phyloP scores from a whole-genome alignment of 2,888 invertebrate genomes.

The Trisateles emortualis region DNA sequence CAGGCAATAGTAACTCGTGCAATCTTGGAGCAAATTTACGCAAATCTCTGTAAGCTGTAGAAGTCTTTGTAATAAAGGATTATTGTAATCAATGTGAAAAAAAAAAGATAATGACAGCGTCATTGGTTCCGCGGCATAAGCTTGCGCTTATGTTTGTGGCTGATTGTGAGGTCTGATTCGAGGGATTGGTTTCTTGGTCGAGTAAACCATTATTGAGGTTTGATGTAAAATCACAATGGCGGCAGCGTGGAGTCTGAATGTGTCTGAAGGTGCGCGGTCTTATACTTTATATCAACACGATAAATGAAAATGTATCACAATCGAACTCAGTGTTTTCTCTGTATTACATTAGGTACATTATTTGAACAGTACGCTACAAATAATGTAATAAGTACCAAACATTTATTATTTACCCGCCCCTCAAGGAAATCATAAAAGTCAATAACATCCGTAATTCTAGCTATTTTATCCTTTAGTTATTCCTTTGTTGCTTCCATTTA shows the following conservation, averaged over 20 bases:
- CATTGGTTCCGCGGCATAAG: too few species aligned
- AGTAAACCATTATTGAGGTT: too few species aligned
- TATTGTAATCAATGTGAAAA: background rate
- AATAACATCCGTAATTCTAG: constrained; percentile 35
- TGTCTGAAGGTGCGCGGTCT: too few species aligned
- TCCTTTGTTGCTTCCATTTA: constrained; percentile 22
- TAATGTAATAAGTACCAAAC: constrained; percentile 21
- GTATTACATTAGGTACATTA: constrained; percentile 12
- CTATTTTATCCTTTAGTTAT: constrained; percentile 35
- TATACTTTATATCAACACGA: background rate
- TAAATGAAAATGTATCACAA: background rate
- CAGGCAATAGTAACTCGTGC: constrained; percentile 7
- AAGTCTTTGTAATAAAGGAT: background rate
- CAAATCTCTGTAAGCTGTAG: constrained; percentile 15
- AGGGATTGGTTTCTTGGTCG: too few species aligned
- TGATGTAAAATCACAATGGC: too few species aligned
- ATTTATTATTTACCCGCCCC: constrained; percentile 30
- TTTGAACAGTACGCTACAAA: constrained; percentile 24
- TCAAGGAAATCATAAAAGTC: constrained; percentile 43
- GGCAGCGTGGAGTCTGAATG: too few species aligned
- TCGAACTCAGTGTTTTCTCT: background rate
- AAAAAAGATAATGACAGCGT: background rate
- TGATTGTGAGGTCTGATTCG: too few species aligned
- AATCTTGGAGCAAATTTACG: constrained; percentile 22
- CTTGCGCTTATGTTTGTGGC: too few species aligned